Evolutionary conservation across 2,797 vertebrate genomes (phyloP).

Genomic region (Sylvia borin): DNA sequence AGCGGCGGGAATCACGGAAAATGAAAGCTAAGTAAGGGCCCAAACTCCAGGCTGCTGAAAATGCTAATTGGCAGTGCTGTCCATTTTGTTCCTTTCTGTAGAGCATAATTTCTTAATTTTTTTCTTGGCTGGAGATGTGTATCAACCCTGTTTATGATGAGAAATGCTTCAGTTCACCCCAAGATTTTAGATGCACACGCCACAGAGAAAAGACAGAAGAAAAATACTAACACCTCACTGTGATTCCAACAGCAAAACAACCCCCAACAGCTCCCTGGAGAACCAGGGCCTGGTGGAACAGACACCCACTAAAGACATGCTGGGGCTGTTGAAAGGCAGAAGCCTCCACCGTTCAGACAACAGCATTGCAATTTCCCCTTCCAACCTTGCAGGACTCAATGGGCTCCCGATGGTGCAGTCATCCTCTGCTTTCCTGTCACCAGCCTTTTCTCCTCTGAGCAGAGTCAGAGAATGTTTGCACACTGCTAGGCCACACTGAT

Average conservation of each 20-base stretch:
- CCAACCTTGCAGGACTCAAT: accelerated
- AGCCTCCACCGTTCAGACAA: background rate
- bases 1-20: constrained; percentile 80
- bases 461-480: background rate
- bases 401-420: background rate
- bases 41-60: background rate
- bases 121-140: background rate
- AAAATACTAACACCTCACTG: background rate
- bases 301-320: background rate
- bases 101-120: background rate
- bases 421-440: background rate
- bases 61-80: background rate
- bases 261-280: background rate
- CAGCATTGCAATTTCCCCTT: background rate
- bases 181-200: background rate
- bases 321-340: background rate
- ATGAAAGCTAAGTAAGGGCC: constrained; percentile 81
- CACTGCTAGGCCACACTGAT: background rate
- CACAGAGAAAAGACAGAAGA: background rate
- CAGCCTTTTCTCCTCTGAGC: background rate
- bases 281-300: background rate
- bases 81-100: background rate
- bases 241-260: background rate
- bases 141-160: background rate
- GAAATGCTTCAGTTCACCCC: background rate